These are phyloP conservation scores for Agrilus biguttatus DNA, from an alignment of 2,888 invertebrate species.

Conservation along the genomic window DNA sequence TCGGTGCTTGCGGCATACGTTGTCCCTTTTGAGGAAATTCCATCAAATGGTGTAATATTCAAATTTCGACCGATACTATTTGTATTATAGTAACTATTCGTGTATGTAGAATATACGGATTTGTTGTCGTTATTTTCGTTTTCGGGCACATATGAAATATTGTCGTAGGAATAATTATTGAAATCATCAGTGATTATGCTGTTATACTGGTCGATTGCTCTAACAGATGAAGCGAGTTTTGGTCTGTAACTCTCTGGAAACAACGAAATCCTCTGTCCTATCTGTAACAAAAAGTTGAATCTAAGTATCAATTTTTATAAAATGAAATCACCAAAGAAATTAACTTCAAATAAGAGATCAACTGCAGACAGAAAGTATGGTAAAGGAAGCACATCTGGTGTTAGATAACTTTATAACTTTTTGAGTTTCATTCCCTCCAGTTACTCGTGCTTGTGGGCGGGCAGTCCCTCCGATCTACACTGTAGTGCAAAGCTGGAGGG, in stretches of 20 bases:
- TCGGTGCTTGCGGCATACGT: constrained; percentile 11
- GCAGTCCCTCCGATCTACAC: no score
- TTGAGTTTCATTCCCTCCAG: no score
- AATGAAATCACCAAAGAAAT: no score
- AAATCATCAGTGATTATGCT: constrained; percentile 19
- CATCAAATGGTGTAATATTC: constrained; percentile 2
- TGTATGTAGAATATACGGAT: constrained; percentile 5
- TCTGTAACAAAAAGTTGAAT: constrained; percentile 8
- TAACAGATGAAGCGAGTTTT: constrained; percentile 22
- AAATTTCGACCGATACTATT: constrained; percentile 2
- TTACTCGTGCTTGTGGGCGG: no score
- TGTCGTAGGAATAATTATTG: constrained; percentile 12
- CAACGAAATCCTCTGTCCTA: constrained; percentile 8
- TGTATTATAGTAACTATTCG: constrained; percentile 1
- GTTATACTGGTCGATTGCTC: constrained; percentile 27
- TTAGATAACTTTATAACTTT: no score
- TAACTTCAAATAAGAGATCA: no score
- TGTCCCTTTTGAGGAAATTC: background rate
- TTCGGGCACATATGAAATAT: constrained; percentile 19
- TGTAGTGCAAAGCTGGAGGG: no score
- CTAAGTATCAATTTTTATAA: no score
- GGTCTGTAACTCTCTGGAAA: constrained; percentile 12
- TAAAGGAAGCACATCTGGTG: no score
- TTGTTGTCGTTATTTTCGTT: constrained; percentile 9
- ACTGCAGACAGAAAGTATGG: no score